Evolutionary conservation across 2,113 vertebrate species (phyloP).

Genomic region (Sturnus vulgaris): DNA sequence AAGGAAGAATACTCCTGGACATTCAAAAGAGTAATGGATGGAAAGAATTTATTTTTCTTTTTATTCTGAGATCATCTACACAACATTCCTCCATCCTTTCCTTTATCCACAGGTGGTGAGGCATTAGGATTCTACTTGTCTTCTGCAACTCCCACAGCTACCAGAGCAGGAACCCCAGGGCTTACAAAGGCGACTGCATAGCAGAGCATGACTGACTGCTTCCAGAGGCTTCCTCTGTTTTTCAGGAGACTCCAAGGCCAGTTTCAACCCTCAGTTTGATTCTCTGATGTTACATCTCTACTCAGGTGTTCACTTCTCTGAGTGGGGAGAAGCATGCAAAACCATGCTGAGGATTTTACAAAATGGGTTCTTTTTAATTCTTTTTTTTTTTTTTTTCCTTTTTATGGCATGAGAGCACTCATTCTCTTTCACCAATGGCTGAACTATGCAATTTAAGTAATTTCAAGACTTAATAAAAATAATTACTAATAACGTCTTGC

Average conservation of each 20-base stretch:
- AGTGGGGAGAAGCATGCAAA: not conserved
- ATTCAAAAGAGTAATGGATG: not conserved
- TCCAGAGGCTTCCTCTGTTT: not conserved
- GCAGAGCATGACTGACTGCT: not conserved
- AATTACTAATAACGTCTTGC: not conserved
- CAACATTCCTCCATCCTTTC: rapidly evolving
- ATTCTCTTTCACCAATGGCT: not conserved
- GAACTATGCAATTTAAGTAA: not conserved
- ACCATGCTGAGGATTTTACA: not conserved
- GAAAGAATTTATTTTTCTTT: not conserved
- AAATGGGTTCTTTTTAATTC: not conserved
- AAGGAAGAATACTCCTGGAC: not conserved
- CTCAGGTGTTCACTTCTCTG: not conserved
- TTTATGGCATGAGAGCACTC: not conserved
- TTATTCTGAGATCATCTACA: not conserved
- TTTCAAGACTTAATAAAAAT: not conserved
- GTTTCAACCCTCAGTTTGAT: not conserved
- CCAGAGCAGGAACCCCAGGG: not conserved
- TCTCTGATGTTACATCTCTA: not conserved
- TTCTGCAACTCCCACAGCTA: not conserved
- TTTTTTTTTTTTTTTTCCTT: not conserved
- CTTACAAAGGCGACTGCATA: not conserved
- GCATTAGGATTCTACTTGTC: not conserved
- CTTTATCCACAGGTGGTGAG: not conserved
- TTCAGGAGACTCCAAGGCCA: not conserved